A percentile compares a stretch with the other conserved stretches of the same genome.
Evolutionary conservation across 2,113 vertebrate genomes (phyloP).

Genomic region (Girardinichthys multiradiatus): DNA sequence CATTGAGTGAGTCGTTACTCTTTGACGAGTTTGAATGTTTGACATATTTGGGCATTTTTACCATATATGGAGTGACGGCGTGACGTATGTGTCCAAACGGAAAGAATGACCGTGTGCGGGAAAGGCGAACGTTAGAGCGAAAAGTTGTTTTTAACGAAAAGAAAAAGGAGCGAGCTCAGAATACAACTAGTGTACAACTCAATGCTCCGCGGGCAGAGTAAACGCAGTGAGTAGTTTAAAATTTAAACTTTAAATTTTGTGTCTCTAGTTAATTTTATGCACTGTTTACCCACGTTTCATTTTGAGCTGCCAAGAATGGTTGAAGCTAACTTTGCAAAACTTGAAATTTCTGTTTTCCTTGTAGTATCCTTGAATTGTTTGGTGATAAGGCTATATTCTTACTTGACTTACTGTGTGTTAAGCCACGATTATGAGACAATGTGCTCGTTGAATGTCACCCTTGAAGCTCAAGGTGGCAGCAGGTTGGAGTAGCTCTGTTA

Average conservation of each 20-base stretch:
- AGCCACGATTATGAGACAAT: neutral
- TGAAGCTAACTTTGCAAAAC: neutral
- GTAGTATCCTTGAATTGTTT: neutral
- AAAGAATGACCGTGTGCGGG: conserved; percentile 68
- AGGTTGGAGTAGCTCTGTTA: neutral
- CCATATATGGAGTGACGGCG: conserved; percentile 30
- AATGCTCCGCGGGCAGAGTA: neutral
- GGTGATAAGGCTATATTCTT: neutral
- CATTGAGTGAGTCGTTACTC: neutral
- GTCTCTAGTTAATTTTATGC: neutral
- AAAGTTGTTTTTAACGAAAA: neutral
- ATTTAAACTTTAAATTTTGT: no score
- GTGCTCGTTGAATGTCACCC: neutral
- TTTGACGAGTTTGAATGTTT: neutral
- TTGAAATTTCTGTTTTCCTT: neutral
- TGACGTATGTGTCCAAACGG: conserved; percentile 51
- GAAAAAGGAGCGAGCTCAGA: neutral
- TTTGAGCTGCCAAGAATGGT: neutral
- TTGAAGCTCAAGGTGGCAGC: no score
- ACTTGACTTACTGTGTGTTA: neutral
- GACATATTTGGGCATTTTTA: conserved; percentile 55
- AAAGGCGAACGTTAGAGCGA: conserved; percentile 58
- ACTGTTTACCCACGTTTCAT: neutral
- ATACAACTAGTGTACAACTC: neutral
- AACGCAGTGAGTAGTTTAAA: neutral